Evolutionary conservation across 1,140 invertebrate species (phyloP).

Genomic region (Hetaerina americana): DNA sequence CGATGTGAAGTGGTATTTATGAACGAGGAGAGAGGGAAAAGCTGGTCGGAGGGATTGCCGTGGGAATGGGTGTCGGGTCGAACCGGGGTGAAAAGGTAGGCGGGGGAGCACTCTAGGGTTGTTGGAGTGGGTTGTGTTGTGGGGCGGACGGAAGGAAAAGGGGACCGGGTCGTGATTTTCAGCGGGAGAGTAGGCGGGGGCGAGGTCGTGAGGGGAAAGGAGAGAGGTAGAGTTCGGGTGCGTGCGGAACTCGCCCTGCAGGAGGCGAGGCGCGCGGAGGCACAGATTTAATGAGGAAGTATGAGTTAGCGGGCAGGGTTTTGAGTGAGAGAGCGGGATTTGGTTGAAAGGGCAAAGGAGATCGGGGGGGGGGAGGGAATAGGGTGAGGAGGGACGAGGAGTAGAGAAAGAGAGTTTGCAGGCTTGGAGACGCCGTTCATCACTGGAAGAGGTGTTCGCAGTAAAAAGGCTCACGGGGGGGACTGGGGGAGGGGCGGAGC

Average conservation of each 20-base stretch:
- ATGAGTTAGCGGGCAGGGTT: no score
- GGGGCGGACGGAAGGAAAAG: no score
- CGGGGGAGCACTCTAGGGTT: background rate
- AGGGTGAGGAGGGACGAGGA: background rate
- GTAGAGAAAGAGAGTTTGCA: background rate
- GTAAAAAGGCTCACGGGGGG: background rate
- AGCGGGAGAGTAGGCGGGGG: no score
- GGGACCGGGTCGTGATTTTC: no score
- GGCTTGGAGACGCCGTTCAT: no score
- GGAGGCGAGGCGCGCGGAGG: background rate
- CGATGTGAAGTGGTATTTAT: no score
- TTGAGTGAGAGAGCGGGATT: no score
- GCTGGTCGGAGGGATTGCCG: background rate
- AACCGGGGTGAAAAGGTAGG: background rate
- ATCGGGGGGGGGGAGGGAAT: no score
- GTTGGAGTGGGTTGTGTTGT: background rate
- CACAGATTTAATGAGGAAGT: background rate
- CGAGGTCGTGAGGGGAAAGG: background rate
- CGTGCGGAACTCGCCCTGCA: no score
- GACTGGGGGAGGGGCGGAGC: background rate
- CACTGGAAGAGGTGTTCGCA: no score
- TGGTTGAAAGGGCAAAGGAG: no score
- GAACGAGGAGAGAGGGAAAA: background rate
- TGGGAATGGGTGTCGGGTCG: background rate
- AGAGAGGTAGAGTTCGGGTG: no score